Evolutionary conservation across 2,888 invertebrate species (phyloP).

Genomic region (Agrochola lychnidis): DNA sequence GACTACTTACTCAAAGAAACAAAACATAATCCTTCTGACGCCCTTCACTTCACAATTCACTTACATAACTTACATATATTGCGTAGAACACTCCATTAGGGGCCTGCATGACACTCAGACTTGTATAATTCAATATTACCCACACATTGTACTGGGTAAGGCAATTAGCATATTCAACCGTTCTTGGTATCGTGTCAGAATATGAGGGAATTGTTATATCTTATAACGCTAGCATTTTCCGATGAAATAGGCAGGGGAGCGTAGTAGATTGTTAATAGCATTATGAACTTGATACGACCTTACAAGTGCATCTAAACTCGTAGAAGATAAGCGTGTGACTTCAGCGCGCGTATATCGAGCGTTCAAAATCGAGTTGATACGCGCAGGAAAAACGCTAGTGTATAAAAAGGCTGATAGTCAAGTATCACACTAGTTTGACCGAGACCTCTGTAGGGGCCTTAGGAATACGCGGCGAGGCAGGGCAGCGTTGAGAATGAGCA

Average conservation of each 20-base stretch:
- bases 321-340: neutral
- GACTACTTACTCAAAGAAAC: neutral
- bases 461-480: too few species aligned
- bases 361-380: too few species aligned
- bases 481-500: too few species aligned
- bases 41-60: neutral
- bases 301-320: neutral
- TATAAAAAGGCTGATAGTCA: neutral
- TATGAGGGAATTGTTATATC: neutral
- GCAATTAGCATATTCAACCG: constrained; percentile 33
- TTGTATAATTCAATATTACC: constrained; percentile 45
- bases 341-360: neutral
- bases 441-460: too few species aligned
- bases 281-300: neutral
- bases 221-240: neutral
- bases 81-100: neutral
- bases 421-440: neutral
- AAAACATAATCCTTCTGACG: neutral
- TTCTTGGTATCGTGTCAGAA: constrained; percentile 22
- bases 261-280: neutral
- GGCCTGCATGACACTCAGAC: constrained; percentile 4
- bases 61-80: neutral
- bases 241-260: neutral
- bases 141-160: constrained; percentile 21
- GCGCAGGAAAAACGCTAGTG: neutral